Evolutionary conservation across 2,888 invertebrate genomes (phyloP).

Genomic region (Microchrysa polita): DNA sequence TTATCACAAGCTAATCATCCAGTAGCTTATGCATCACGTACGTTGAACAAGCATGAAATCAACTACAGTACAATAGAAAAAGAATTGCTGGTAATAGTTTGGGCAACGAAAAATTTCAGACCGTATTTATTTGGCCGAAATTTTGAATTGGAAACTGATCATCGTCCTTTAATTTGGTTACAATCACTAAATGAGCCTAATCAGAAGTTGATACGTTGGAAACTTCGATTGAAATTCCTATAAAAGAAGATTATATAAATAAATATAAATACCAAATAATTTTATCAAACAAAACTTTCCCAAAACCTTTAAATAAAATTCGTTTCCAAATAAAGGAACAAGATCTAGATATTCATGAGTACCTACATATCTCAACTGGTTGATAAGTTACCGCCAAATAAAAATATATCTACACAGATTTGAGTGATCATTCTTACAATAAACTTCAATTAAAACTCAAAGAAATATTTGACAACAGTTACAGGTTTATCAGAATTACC

Average conservation of each 20-base stretch:
- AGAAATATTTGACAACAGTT: constrained; percentile 11
- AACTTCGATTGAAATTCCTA: constrained; percentile 16
- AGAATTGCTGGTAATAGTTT: constrained; percentile 21
- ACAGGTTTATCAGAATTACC: constrained; percentile 23
- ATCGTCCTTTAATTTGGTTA: constrained; percentile 15
- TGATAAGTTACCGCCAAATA: constrained; percentile 23
- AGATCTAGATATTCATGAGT: background rate
- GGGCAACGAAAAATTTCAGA: constrained; percentile 27
- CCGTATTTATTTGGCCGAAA: constrained; percentile 20
- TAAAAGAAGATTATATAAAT: constrained; percentile 21
- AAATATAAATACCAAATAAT: constrained; percentile 20
- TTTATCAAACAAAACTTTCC: constrained; percentile 6
- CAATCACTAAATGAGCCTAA: constrained; percentile 15
- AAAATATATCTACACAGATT: constrained; percentile 17
- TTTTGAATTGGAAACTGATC: constrained; percentile 20
- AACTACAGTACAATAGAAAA: constrained; percentile 16
- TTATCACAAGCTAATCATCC: constrained; percentile 54
- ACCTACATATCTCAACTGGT: constrained; percentile 19
- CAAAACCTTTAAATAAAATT: background rate
- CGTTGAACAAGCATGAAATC: constrained; percentile 14
- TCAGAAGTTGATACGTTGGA: constrained; percentile 33
- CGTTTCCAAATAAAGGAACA: background rate
- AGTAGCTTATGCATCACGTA: constrained; percentile 45
- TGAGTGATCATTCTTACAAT: background rate
- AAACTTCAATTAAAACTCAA: constrained; percentile 28